A percentile compares a stretch with the other conserved stretches of the same genome.
phyloP scores from a whole-genome alignment of 1,140 invertebrate genomes.

The Neodiprion virginianus region DNA sequence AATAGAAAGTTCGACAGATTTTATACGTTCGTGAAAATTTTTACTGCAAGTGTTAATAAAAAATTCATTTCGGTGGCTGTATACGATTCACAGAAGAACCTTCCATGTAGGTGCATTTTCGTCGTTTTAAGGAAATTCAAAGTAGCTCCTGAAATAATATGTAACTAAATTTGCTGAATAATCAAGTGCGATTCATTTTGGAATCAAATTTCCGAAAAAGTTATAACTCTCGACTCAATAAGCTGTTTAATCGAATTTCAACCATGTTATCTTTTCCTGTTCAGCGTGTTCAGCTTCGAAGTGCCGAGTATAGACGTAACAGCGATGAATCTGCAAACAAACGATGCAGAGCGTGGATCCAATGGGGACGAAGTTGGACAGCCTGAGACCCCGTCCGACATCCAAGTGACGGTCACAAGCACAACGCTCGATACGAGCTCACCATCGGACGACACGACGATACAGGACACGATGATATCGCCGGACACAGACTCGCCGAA shows the following conservation, averaged over 20 bases:
- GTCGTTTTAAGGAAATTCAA: too few relatives aligned
- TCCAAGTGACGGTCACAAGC: slow-evolving; percentile 48
- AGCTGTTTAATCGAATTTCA: too few relatives aligned
- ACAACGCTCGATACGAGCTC: slow-evolving; percentile 50
- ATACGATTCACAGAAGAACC: too few relatives aligned
- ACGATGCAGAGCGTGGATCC: not conserved
- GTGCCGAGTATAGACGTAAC: slow-evolving; percentile 27
- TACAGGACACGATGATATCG: slow-evolving; percentile 54
- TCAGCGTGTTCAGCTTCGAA: slow-evolving; percentile 47
- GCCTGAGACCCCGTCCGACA: slow-evolving; percentile 44
- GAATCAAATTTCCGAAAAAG: slow-evolving; percentile 2
- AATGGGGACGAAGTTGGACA: slow-evolving; percentile 33
- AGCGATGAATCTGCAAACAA: slow-evolving; percentile 31
- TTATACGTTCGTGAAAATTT: too few relatives aligned
- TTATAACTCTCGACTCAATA: slow-evolving; percentile 16
- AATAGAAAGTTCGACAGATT: too few relatives aligned
- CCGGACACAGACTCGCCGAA: slow-evolving; percentile 51
- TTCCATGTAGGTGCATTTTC: too few relatives aligned
- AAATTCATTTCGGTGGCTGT: too few relatives aligned
- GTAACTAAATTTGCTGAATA: slow-evolving; percentile 16
- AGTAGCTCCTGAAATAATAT: slow-evolving; percentile 18
- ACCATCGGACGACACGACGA: slow-evolving; percentile 46
- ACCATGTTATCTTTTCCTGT: not conserved
- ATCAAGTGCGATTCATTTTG: slow-evolving; percentile 12
- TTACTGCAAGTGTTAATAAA: too few relatives aligned